A percentile compares a stretch with the other conserved stretches of the same genome.
Evolutionary conservation across 2,888 invertebrate genomes (phyloP).

Genomic region (Gerris lacustris): DNA sequence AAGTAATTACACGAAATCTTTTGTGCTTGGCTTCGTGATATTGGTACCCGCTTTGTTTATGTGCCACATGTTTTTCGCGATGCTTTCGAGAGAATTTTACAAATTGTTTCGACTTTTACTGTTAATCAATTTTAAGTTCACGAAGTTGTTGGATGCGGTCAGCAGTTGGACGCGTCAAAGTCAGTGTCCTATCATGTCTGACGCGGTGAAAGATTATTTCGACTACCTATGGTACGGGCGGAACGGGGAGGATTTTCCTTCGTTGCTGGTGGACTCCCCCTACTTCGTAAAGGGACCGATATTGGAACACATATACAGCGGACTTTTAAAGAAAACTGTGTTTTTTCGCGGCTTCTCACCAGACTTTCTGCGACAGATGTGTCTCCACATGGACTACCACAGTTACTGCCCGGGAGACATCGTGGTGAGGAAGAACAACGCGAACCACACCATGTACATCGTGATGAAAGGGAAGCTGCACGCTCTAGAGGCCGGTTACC

Average conservation of each 20-base stretch:
- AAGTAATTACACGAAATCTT: too few species aligned
- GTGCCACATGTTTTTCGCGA: too few species aligned
- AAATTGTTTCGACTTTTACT: too few species aligned
- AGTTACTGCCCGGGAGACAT: neutral
- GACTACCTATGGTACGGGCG: neutral
- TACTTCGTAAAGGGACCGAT: neutral
- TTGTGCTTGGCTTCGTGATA: too few species aligned
- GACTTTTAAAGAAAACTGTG: neutral
- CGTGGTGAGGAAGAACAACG: neutral
- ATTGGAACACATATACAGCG: neutral
- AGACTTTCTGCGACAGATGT: neutral
- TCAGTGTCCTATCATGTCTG: neutral
- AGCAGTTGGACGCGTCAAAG: too few species aligned
- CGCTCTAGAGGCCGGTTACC: neutral
- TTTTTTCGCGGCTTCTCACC: neutral
- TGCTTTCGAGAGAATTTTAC: too few species aligned
- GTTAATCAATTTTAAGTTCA: too few species aligned
- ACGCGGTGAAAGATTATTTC: neutral
- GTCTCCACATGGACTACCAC: neutral
- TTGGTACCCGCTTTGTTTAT: too few species aligned
- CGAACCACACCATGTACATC: neutral
- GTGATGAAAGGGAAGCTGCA: neutral
- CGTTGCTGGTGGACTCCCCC: neutral
- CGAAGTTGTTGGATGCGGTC: too few species aligned
- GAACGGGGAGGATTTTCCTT: neutral